These are phyloP conservation scores for Cephus pygmeus DNA, from an alignment of 2,888 invertebrate species.

Conservation along the genomic window DNA sequence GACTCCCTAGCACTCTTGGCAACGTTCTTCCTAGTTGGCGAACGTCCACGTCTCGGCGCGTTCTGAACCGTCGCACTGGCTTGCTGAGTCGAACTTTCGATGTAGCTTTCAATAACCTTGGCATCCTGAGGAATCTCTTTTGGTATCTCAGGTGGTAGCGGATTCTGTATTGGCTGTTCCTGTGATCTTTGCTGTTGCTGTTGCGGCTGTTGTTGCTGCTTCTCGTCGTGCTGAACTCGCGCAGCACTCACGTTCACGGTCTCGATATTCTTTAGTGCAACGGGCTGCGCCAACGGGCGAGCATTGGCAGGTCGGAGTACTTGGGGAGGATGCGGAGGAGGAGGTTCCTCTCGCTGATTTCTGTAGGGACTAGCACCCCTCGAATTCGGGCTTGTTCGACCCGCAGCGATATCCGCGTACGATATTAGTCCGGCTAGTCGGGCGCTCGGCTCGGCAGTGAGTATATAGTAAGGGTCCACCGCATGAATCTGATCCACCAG, in stretches of 20 bases:
- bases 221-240: conserved; percentile 9
- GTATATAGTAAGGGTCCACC: conserved; percentile 80
- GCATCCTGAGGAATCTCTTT: neutral
- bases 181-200: neutral
- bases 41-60: conserved; percentile 67
- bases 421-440: conserved; percentile 60
- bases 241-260: conserved; percentile 8
- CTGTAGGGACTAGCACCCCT: conserved; percentile 57
- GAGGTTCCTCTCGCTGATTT: conserved; percentile 44
- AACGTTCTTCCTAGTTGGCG: conserved; percentile 64
- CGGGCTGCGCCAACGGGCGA: conserved; percentile 53
- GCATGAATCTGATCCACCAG: conserved; percentile 78
- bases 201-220: conserved; percentile 5
- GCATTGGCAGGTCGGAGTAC: conserved; percentile 49
- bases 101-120: conserved; percentile 9
- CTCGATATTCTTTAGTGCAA: conserved; percentile 12
- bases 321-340: conserved; percentile 38
- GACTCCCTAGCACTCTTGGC: conserved; percentile 2
- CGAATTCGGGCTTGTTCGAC: conserved; percentile 67
- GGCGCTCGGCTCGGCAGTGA: conserved; percentile 67
- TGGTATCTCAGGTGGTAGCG: neutral
- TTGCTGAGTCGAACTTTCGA: neutral
- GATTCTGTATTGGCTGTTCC: neutral
- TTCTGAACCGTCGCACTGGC: conserved; percentile 33
- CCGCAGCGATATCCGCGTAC: conserved; percentile 80